phyloP scores from a whole-genome alignment of 37 sponge, comb jelly and placozoan genomes.

The Hexactinellida sp. region DNA sequence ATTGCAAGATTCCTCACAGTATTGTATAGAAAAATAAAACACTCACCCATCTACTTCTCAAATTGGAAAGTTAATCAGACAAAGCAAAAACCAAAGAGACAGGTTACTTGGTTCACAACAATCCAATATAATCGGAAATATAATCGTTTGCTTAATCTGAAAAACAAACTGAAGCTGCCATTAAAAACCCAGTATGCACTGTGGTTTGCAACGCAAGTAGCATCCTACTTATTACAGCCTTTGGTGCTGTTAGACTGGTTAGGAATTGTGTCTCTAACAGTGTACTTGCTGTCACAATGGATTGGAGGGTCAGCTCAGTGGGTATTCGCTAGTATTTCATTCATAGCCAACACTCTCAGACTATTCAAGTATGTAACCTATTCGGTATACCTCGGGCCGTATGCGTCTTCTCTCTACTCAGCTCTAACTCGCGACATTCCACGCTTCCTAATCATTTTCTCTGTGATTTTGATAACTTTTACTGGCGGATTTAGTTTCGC shows the following conservation, averaged over 20 bases:
- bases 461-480: not conserved
- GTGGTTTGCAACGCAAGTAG: not conserved
- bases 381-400: not conserved
- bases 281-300: not conserved
- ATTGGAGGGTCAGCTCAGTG: not conserved
- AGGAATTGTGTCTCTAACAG: not conserved
- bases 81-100: not conserved
- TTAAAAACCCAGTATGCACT: not conserved
- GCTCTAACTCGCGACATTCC: slow-evolving; percentile 2
- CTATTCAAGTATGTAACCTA: not conserved
- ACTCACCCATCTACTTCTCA: not conserved
- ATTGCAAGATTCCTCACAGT: not conserved
- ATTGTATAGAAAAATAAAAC: not conserved
- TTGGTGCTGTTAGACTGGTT: not conserved
- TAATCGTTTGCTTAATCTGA: not conserved
- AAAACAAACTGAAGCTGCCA: not conserved
- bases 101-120: slow-evolving; percentile 4
- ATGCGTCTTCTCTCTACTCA: not conserved
- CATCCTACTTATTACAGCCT: not conserved
- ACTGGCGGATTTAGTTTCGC: slow-evolving; percentile 7
- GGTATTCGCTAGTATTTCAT: slow-evolving; percentile 4
- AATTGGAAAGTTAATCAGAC: not conserved
- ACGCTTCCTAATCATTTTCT: not conserved
- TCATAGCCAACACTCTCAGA: not conserved
- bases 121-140: not conserved